A percentile compares a stretch with the other conserved stretches of the same genome.
phyloP scores from a whole-genome alignment of 2,113 vertebrate species.

The Cyprinodon variegatus region DNA sequence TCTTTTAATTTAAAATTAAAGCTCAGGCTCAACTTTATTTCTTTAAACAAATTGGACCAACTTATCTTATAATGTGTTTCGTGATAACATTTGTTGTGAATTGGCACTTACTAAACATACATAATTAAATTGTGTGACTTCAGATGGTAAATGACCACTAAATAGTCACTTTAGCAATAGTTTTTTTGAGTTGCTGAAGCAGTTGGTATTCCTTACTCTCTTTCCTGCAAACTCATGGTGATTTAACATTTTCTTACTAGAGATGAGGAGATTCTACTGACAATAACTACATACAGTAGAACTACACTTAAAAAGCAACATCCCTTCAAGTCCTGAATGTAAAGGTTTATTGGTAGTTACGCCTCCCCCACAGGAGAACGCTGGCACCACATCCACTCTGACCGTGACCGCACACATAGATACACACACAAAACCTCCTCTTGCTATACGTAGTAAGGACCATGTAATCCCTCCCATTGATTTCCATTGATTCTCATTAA shows the following conservation, averaged over 20 bases:
- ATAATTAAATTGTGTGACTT: not conserved
- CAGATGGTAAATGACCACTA: too few relatives aligned
- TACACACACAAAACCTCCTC: not conserved
- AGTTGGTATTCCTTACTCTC: not conserved
- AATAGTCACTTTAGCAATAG: too few relatives aligned
- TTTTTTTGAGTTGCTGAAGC: not conserved
- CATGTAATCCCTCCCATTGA: too few relatives aligned
- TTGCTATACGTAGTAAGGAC: too few relatives aligned
- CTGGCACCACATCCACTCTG: slow-evolving; percentile 36
- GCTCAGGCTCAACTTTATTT: not conserved
- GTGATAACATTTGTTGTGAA: not conserved
- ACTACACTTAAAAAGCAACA: not conserved
- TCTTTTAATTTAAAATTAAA: not conserved
- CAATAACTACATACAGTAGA: not conserved
- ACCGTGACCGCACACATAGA: slow-evolving; percentile 45
- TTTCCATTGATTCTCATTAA: too few relatives aligned
- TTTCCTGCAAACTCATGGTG: not conserved
- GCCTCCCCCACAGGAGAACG: slow-evolving; percentile 17
- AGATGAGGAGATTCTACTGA: not conserved
- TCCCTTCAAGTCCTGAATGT: slow-evolving; percentile 18
- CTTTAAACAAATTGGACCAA: not conserved
- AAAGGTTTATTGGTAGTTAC: slow-evolving; percentile 7
- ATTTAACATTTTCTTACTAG: not conserved
- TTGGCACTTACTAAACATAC: not conserved
- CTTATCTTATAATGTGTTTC: not conserved